phyloP scores from a whole-genome alignment of 2,113 vertebrate species.

The Sigmodon hispidus region DNA sequence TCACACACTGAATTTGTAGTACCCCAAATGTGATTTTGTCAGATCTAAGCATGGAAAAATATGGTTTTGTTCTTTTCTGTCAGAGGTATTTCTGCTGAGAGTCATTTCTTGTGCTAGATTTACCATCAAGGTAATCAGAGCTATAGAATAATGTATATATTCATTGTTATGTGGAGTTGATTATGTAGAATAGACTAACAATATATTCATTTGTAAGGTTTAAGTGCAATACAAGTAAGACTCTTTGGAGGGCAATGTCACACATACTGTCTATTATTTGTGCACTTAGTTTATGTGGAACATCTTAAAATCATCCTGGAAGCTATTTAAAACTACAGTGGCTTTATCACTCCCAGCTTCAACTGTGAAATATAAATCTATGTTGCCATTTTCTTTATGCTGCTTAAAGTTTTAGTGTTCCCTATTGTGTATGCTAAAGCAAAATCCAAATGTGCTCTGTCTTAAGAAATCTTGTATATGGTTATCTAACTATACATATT shows the following conservation, averaged over 20 bases:
- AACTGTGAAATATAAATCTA: neutral
- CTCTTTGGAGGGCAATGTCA: neutral
- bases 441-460: neutral
- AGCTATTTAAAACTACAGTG: neutral
- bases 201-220: neutral
- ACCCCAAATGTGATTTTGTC: slow-evolving; percentile 41
- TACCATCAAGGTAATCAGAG: neutral
- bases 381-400: neutral
- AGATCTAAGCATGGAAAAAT: slow-evolving; percentile 13
- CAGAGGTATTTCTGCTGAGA: neutral
- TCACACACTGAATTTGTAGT: neutral
- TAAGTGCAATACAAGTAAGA: neutral
- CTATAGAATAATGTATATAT: neutral
- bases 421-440: neutral
- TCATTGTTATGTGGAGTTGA: neutral
- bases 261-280: neutral
- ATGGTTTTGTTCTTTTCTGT: neutral
- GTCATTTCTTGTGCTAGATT: neutral
- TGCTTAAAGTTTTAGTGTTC: neutral
- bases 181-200: neutral
- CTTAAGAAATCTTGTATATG: neutral
- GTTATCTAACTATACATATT: neutral
- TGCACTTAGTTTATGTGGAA: slow-evolving; percentile 4
- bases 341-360: neutral
- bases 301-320: neutral